These are phyloP conservation scores for Patiria miniata DNA, from an alignment of 35 echinoderm and acorn worm species.

Conservation along the genomic window DNA sequence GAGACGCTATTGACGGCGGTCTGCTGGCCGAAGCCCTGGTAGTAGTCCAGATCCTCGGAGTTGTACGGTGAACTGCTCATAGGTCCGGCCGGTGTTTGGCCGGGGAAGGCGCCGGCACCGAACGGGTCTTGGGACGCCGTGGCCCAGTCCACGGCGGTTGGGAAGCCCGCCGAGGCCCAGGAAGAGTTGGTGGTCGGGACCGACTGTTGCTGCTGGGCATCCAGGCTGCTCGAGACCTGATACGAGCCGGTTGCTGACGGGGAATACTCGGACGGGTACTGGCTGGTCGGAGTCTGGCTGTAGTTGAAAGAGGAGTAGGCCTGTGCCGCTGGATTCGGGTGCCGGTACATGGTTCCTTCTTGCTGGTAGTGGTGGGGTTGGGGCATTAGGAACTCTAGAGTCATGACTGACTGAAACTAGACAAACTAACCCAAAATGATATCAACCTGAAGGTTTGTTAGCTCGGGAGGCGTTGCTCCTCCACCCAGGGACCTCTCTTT, in stretches of 20 bases:
- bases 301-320: not conserved
- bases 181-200: not conserved
- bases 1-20: not conserved
- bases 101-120: not conserved
- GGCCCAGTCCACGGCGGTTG: not conserved
- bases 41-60: not conserved
- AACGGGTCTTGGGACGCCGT: not conserved
- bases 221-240: not conserved
- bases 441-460: not conserved
- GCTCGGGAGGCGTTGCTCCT: not conserved
- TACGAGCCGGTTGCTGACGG: not conserved
- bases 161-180: not conserved
- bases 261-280: not conserved
- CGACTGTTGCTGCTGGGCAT: not conserved
- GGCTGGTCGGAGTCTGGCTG: constrained; percentile 4
- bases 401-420: not conserved
- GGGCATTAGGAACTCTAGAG: constrained; percentile 10
- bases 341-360: constrained; percentile 5
- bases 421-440: not conserved
- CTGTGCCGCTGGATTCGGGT: not conserved
- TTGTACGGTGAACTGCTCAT: not conserved
- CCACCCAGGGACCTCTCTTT: not conserved
- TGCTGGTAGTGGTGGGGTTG: constrained; percentile 1
- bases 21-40: not conserved
- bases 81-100: not conserved